phyloP scores from a whole-genome alignment of 2,888 invertebrate genomes.

The Geotrupes spiniger region DNA sequence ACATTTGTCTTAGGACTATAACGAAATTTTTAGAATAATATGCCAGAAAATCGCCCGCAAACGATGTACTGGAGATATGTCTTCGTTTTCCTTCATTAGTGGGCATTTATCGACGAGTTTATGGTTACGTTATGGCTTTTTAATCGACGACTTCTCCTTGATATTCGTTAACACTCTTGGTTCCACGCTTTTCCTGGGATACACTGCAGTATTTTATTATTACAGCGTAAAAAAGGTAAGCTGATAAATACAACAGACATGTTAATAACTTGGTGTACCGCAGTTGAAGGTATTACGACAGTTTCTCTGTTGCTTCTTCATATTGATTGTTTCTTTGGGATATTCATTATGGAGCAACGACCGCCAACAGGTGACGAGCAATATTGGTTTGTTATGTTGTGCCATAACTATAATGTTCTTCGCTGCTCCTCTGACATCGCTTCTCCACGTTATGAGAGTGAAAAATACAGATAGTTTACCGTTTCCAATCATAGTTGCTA shows the following conservation, averaged over 20 bases:
- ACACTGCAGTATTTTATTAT: conserved; percentile 67
- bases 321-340: conserved; percentile 57
- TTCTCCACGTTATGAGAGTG: conserved; percentile 75
- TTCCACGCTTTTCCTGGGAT: conserved; percentile 64
- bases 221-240: conserved; percentile 69
- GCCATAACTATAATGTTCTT: conserved; percentile 75
- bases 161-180: conserved; percentile 76
- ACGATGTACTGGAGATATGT: conserved; percentile 70
- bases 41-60: neutral
- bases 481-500: conserved; percentile 80
- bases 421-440: conserved; percentile 76
- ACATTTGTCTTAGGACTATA: no score
- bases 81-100: conserved; percentile 75
- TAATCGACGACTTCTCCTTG: conserved; percentile 69
- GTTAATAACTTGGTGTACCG: conserved; percentile 39
- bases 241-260: conserved; percentile 71
- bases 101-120: conserved; percentile 73
- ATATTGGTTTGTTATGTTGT: conserved; percentile 70
- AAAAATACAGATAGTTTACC: conserved; percentile 84
- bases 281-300: conserved; percentile 61
- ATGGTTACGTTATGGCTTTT: conserved; percentile 77
- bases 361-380: conserved; percentile 53
- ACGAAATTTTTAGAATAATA: neutral
- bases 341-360: conserved; percentile 60
- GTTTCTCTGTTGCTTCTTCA: conserved; percentile 53